These are phyloP conservation scores for Sclerurus mexicanus DNA, from an alignment of 2,113 vertebrate species.

Conservation along the genomic window DNA sequence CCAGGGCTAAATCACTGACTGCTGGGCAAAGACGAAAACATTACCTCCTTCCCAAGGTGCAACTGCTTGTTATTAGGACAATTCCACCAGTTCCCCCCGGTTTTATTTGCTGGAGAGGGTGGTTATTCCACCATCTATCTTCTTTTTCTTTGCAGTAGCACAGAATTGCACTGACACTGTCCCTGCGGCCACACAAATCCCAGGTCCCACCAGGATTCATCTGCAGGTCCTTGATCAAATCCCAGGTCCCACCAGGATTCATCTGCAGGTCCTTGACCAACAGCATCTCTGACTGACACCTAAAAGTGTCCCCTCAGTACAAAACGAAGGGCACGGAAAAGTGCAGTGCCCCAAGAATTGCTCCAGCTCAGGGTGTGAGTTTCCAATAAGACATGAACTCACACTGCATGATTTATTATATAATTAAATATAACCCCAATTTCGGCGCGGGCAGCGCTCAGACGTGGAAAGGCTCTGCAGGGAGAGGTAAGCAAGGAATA, in stretches of 20 bases:
- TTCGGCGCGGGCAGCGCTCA: neutral
- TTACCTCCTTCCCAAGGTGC: neutral
- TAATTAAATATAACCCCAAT: rapidly evolving
- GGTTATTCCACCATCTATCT: neutral
- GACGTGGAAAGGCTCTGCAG: neutral
- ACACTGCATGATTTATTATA: rapidly evolving
- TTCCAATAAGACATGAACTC: neutral
- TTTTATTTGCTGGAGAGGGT: neutral
- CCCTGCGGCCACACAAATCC: neutral
- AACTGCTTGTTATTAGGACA: neutral
- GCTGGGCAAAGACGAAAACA: neutral
- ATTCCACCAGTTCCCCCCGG: neutral
- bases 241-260: neutral
- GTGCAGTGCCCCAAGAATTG: rapidly evolving
- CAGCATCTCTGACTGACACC: neutral
- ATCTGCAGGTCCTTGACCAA: neutral
- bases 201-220: neutral
- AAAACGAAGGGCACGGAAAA: neutral
- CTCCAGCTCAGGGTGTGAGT: neutral
- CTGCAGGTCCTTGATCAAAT: neutral
- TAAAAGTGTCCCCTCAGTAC: rapidly evolving
- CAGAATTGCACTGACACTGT: rapidly evolving
- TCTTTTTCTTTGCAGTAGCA: neutral
- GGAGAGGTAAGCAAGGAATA: neutral
- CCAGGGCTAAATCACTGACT: neutral